A percentile compares a stretch with the other conserved stretches of the same genome.
Evolutionary conservation across 2,113 vertebrate genomes (phyloP).

Genomic region (Sander lucioperca): DNA sequence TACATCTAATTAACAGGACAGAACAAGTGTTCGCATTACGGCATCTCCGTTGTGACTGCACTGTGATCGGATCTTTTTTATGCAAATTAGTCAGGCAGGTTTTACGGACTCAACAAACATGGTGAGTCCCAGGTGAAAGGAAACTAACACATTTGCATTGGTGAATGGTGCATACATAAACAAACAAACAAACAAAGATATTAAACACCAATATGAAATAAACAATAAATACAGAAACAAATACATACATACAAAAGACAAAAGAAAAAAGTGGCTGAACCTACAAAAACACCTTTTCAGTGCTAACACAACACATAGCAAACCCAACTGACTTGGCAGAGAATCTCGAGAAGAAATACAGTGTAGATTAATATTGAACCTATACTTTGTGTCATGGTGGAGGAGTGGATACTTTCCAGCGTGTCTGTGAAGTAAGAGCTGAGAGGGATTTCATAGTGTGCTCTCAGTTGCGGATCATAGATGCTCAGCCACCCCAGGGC

Average conservation of each 20-base stretch:
- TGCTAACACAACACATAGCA: neutral
- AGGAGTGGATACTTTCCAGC: conserved; percentile 60
- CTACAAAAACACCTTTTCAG: too few species aligned
- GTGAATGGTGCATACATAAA: too few species aligned
- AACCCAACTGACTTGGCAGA: conserved; percentile 27
- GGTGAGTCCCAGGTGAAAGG: neutral
- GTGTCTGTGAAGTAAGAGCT: conserved; percentile 68
- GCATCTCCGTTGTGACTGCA: neutral
- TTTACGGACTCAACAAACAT: neutral
- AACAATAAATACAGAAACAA: too few species aligned
- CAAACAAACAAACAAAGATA: too few species aligned
- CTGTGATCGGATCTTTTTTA: neutral
- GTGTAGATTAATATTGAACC: conserved; percentile 62
- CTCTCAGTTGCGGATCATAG: conserved; percentile 78
- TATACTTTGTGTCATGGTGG: conserved; percentile 55
- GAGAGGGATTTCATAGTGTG: conserved; percentile 76
- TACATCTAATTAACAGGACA: neutral
- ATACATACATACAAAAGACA: too few species aligned
- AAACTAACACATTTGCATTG: too few species aligned
- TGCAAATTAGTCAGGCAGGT: neutral
- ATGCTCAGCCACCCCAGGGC: conserved; percentile 77
- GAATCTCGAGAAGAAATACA: conserved; percentile 46
- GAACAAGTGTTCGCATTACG: neutral
- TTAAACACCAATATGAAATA: too few species aligned
- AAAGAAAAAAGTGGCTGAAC: too few species aligned